A percentile compares a stretch with the other conserved stretches of the same genome.
Evolutionary conservation across 1,140 invertebrate genomes (phyloP).

Genomic region (Ganaspis sp.): DNA sequence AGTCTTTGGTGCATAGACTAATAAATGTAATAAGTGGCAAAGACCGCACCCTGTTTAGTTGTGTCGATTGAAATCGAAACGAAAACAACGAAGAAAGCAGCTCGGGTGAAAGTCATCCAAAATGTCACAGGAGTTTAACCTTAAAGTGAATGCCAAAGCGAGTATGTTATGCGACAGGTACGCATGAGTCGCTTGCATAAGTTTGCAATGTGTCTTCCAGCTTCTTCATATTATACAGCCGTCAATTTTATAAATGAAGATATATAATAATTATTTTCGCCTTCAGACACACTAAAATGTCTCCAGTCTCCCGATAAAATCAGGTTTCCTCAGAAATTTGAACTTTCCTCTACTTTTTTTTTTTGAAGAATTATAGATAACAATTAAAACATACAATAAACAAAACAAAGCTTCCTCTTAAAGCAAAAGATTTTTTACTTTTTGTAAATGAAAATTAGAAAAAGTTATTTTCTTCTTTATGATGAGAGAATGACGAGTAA

Average conservation of each 20-base stretch:
- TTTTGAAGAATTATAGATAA: too few species aligned
- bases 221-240: neutral
- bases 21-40: slow-evolving; percentile 30
- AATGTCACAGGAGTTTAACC: slow-evolving; percentile 62
- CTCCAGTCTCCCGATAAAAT: neutral
- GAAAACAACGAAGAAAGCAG: slow-evolving; percentile 58
- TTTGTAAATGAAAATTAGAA: too few species aligned
- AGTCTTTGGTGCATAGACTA: neutral
- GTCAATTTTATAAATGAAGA: neutral
- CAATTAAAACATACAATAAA: too few species aligned
- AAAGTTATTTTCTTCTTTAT: too few species aligned
- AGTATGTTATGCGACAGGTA: slow-evolving; percentile 59
- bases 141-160: slow-evolving; percentile 57
- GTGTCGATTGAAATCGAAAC: slow-evolving; percentile 36
- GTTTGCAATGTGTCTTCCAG: slow-evolving; percentile 25
- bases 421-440: too few species aligned
- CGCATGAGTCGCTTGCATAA: slow-evolving; percentile 57
- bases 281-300: neutral
- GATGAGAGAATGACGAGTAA: too few species aligned
- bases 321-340: too few species aligned
- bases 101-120: slow-evolving; percentile 58
- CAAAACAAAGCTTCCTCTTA: too few species aligned
- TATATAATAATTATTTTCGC: neutral
- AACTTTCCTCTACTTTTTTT: too few species aligned
- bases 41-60: slow-evolving; percentile 53